Base-by-base conservation (phyloP, 2,113 vertebrate genomes). In the Prunella fulvescens region DNA sequence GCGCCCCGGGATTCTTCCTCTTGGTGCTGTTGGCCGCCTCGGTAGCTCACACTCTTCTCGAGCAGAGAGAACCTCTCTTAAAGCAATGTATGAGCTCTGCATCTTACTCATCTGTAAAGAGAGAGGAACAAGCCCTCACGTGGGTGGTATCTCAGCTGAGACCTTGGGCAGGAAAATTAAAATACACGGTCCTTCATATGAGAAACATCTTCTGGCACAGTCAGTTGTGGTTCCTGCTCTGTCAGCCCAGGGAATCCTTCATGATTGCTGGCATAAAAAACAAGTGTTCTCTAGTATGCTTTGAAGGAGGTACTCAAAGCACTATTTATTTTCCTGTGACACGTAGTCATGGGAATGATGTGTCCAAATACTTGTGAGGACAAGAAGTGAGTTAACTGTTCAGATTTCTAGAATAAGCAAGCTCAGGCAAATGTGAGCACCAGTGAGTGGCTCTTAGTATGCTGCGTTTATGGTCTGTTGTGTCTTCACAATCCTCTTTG, bases 21-120 rank as follows among this genome's bases (percentile, higher is more conserved):
- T 11, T 1, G 45, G 7, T 12, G 29, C 24, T 18, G 7, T 1
- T 15, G 7, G 29, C 20, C 4, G 0, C 58, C 45, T 35, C 2
- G 17, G 6, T 2, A 9, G 9, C 44, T 39, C 5, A 1, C 29
- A 6, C 9, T 5, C 4, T 14, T 14, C 85, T 74, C 1, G 12
- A 2, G 16, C 28, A 39, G 13, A 11, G 23, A 11, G 33, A 42
- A 5, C 19, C 13, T 86, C 22, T 39, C 74, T 40, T 31, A 44
- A 9, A 54, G 37, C 51, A 8, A 20, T 42, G 35, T 47, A 0
- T 7, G 47, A 54, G 22, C 56, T 54, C 18, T 37, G 44, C 56
- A 2, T 17, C 39, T 42, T 4, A 5, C 12, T 39, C 29, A 5
- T 1, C 11, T 14, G 17, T 10, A 18, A 65, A 42, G n/a, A 39